Conservation (phyloP, 2,797 vertebrate genomes). For the Arvicola amphibius region DNA sequence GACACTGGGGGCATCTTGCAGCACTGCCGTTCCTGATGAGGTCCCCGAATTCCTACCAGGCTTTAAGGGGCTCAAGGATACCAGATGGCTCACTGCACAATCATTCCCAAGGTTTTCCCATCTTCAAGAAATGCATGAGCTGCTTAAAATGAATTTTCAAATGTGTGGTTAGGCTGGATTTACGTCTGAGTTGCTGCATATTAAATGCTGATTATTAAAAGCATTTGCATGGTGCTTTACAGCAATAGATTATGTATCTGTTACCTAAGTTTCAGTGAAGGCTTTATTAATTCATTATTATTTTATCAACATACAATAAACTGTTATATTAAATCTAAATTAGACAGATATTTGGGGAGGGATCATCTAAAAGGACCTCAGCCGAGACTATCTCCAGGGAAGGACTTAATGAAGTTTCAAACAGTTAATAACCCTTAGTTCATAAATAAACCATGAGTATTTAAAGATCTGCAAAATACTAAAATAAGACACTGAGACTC, state of each 20-base stretch:
- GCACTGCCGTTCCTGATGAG: not conserved
- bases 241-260: conserved; percentile 74
- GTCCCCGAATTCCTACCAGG: not conserved
- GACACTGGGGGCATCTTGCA: not conserved
- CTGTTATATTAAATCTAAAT: conserved; percentile 88
- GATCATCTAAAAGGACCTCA: conserved; percentile 83
- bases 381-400: conserved; percentile 83
- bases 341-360: conserved; percentile 86
- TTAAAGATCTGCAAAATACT: conserved; percentile 82
- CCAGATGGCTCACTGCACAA: not conserved
- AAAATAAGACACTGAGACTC: conserved; percentile 77
- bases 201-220: conserved; percentile 80
- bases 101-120: not conserved
- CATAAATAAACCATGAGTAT: conserved; percentile 87
- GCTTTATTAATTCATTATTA: conserved; percentile 87
- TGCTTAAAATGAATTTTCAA: conserved; percentile 68
- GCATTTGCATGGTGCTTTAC: conserved; percentile 75
- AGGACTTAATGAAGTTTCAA: conserved; percentile 87
- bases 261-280: conserved; percentile 78
- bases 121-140: conserved; percentile 11
- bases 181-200: conserved; percentile 71
- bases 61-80: not conserved
- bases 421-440: conserved; percentile 84
- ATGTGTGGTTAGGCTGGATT: conserved; percentile 73
- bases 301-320: conserved; percentile 87